Evolutionary conservation across 1,140 invertebrate genomes (phyloP), one percentile per base, ranked within the genome.

Genomic region (Drosophila guanche): DNA sequence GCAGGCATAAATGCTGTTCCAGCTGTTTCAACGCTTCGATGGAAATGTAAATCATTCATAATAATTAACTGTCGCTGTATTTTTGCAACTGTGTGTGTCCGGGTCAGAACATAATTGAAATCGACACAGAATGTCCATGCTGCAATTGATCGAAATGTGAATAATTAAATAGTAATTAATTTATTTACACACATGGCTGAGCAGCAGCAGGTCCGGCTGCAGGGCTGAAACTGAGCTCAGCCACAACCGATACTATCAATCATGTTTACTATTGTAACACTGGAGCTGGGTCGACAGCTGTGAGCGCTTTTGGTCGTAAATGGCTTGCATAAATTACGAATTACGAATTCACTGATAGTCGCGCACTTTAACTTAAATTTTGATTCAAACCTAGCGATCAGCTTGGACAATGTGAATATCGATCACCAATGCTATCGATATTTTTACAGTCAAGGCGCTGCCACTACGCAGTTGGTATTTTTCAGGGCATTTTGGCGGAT

Each of bases 81-180:
- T 55, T 47, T 20, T 61, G 56, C 40, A 25, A 42, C 40, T 33
- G 20, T 47, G 47, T 68, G 27, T 65, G 55, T 55, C n/a, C 20
- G 37, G 37, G 48, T 20, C 16, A 12, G 54, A 20, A 22, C 52
- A 46, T 73, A 57, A 73, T 73, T 73, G 48, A 53, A 73, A 65
- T 52, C 40, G 52, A 65, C 60, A 3, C 46, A 46, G 40, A 55
- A 55, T 55, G 48, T 47, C 47, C 50, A 0, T 5, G n/a, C 42
- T 16, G 37, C 50, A 50, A 52, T 46, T 65, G 59, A 73, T 56
- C 69, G 43, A 62, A 63, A 63, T 63, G 68, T 46, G 47, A 73
- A 73, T 73, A 73, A 72, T 73, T 65, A 70, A 70, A 70, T 70
- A 50, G 66, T 70, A 65, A 73, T 73, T 73, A 73, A 56, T 65